A percentile compares a stretch with the other conserved stretches of the same genome.
phyloP scores from a whole-genome alignment of 2,113 vertebrate species.

The Zapus hudsonius region DNA sequence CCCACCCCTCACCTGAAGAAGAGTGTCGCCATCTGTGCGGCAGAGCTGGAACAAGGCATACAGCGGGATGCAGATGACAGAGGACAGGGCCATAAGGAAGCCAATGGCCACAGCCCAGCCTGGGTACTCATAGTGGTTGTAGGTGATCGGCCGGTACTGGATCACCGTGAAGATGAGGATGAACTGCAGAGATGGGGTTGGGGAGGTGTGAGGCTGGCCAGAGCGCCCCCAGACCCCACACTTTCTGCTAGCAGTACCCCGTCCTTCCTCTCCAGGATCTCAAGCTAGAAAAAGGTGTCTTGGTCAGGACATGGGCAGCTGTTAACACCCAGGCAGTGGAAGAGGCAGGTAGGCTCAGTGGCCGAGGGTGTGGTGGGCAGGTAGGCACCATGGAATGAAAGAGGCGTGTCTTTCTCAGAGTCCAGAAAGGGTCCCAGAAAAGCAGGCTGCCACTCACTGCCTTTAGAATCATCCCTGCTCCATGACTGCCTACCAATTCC shows the following conservation, averaged over 20 bases:
- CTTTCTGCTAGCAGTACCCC: neutral
- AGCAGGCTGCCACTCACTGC: neutral
- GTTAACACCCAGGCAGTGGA: neutral
- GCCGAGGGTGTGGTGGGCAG: neutral
- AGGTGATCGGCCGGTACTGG: constrained; percentile 97
- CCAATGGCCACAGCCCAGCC: constrained; percentile 95
- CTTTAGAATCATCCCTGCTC: neutral
- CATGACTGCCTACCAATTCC: neutral
- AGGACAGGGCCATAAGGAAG: constrained; percentile 96
- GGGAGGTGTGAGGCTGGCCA: neutral
- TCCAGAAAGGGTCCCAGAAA: neutral
- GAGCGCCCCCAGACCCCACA: neutral
- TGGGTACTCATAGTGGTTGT: constrained; percentile 95
- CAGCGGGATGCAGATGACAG: constrained; percentile 96
- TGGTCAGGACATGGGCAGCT: neutral
- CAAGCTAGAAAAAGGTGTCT: neutral
- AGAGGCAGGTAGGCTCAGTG: neutral
- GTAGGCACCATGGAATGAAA: neutral
- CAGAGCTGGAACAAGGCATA: constrained; percentile 94
- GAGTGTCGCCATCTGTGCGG: constrained; percentile 91
- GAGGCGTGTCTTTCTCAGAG: neutral
- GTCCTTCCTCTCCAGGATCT: neutral
- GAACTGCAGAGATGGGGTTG: constrained; percentile 86
- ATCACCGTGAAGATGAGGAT: constrained; percentile 99
- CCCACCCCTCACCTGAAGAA: constrained; percentile 90